Base-by-base conservation (phyloP, 2,797 vertebrate genomes). In the Lithobates pipiens region DNA sequence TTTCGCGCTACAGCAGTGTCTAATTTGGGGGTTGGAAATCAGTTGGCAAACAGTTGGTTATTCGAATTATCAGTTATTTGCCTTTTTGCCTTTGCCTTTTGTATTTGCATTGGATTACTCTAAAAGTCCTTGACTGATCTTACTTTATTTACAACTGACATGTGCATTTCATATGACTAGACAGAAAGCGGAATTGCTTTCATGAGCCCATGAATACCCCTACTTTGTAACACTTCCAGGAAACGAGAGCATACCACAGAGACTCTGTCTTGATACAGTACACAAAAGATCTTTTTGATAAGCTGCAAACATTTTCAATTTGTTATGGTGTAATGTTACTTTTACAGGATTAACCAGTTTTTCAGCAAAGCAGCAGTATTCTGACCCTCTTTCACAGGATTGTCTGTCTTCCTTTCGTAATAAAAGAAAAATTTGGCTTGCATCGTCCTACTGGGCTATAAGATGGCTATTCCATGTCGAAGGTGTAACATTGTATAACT, bases 321-420 rank as follows among this genome's bases (percentile, higher is more conserved):
- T 36, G 61, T 61, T 44, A 57, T 29, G 63, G 77, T 78, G 63
- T 78, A 68, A 63, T 29, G 63, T 78, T 78, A 78, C 77, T 79
- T 79, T 25, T 79, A 79, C 39, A 79, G 63, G 77, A 32, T 46
- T 29, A 69, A 79, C 63, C 42, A 46, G 77, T 50, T 65, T 65
- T 46, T 68, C 15, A 23, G 36, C 18, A 67, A 68, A 79, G 63
- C 44, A 46, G 63, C n/a, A 18, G 21, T 21, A 34, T 50, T 25
- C 42, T 69, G 25, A 69, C 77, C 46, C 9, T 69, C 10, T 67
- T 11, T 67, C 25, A 27, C 13, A 67, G 1, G 0, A 5, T 29
- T 67, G 25, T 29, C 63, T 10, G 32, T 32, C 2, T 18, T 13
- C 10, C 11, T 39, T 39, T 65, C 25, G 13, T 29, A 67, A 67